A percentile compares a stretch with the other conserved stretches of the same genome.
Conservation (phyloP, 1,140 invertebrate species). For the Diorhabda elongata region DNA sequence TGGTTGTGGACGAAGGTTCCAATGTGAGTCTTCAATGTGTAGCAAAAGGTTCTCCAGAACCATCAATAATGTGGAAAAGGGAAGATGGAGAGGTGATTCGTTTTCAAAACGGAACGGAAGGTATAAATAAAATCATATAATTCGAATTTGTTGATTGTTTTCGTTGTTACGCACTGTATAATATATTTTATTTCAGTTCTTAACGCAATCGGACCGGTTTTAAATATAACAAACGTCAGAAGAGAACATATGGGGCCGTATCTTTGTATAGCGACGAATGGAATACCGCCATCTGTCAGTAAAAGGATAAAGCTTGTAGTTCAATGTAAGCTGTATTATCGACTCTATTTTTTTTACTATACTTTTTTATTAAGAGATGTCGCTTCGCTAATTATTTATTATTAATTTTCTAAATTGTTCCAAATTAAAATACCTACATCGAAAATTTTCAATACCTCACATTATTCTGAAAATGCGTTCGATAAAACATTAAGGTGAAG, state of each 20-base stretch:
- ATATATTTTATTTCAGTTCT: slow-evolving; percentile 51
- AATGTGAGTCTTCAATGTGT: slow-evolving; percentile 81
- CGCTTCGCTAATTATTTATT: not conserved
- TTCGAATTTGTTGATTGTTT: not conserved
- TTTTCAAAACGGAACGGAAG: slow-evolving; percentile 53
- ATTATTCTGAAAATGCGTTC: not conserved
- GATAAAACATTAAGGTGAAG: not conserved
- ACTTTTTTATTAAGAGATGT: not conserved
- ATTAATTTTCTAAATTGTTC: not conserved
- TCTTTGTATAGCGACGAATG: slow-evolving; percentile 81
- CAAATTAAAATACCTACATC: too few species aligned
- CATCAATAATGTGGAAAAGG: slow-evolving; percentile 79
- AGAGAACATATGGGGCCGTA: slow-evolving; percentile 88
- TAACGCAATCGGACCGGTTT: slow-evolving; percentile 63
- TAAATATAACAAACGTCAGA: slow-evolving; percentile 78
- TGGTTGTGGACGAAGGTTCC: slow-evolving; percentile 79
- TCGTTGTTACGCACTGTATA: not conserved
- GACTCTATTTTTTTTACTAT: not conserved
- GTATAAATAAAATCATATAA: slow-evolving; percentile 34
- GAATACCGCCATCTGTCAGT: slow-evolving; percentile 81
- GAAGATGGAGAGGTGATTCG: slow-evolving; percentile 68
- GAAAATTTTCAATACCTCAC: not conserved
- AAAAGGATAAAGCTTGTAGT: slow-evolving; percentile 83
- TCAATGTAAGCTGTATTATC: slow-evolving; percentile 70
- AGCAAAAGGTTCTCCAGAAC: slow-evolving; percentile 78